Conservation (phyloP, 2,888 invertebrate genomes). For the Sesamia inferens region DNA sequence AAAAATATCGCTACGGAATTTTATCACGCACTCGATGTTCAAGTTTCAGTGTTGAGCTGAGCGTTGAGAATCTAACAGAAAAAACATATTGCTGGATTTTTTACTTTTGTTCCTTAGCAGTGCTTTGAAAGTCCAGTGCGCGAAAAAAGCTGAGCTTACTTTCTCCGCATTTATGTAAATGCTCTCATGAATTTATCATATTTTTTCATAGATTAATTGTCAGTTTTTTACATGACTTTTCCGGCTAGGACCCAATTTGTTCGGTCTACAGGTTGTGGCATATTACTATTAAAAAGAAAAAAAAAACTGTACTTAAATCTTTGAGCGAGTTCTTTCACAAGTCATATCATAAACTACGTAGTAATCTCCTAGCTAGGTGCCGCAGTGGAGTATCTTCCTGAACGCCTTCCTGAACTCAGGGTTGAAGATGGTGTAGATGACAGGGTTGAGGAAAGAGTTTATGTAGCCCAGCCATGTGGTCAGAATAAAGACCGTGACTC, state of each 20-base stretch:
- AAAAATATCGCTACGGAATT: too few species aligned
- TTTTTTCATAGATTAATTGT: background rate
- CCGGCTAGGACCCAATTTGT: background rate
- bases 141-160: background rate
- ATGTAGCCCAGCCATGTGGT: constrained; percentile 99
- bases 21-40: background rate
- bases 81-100: background rate
- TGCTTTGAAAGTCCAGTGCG: background rate
- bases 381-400: constrained; percentile 95
- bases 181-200: background rate
- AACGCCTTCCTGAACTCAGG: constrained; percentile 99
- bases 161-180: background rate
- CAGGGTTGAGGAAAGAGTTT: constrained; percentile 97
- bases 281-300: background rate
- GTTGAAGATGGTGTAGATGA: constrained; percentile 98
- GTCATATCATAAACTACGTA: constrained; percentile 79
- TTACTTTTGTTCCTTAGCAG: background rate
- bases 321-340: constrained; percentile 51
- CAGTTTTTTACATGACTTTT: background rate
- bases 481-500: constrained; percentile 96
- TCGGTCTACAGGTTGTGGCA: background rate
- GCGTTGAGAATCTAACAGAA: background rate
- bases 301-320: constrained; percentile 15
- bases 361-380: constrained; percentile 87
- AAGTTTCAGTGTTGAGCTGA: background rate